These are phyloP conservation scores for Uropsilus gracilis DNA, from an alignment of 2,113 vertebrate genomes.

Conservation along the genomic window DNA sequence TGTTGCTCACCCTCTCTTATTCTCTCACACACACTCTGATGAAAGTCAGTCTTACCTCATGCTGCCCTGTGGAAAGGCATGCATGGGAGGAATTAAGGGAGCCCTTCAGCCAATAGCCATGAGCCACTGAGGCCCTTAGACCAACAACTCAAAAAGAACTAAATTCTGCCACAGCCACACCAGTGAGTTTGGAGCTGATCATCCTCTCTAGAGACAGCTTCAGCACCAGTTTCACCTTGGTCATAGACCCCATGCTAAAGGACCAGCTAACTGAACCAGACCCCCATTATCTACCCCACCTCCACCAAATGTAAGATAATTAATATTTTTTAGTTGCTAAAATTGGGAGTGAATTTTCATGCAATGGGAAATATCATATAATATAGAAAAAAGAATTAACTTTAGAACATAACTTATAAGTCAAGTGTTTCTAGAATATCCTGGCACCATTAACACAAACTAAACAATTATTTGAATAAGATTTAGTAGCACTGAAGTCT, in stretches of 20 bases:
- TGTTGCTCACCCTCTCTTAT: background rate
- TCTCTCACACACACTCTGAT: background rate
- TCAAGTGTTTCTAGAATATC: background rate
- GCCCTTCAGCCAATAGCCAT: background rate
- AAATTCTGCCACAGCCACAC: background rate
- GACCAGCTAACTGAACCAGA: no score
- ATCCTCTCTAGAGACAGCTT: background rate
- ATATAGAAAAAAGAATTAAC: background rate
- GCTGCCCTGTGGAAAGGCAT: background rate
- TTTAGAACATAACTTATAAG: background rate
- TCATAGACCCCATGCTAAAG: background rate
- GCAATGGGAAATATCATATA: background rate
- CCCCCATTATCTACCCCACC: no score
- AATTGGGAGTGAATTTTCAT: background rate
- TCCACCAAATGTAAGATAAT: background rate
- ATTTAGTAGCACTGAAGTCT: background rate
- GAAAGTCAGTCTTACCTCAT: background rate
- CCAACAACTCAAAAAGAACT: background rate
- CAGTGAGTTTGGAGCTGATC: background rate
- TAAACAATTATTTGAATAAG: background rate
- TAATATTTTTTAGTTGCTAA: background rate
- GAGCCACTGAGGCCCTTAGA: background rate
- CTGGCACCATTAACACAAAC: background rate
- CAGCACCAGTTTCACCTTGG: background rate
- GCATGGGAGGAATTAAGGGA: background rate